Base-by-base conservation (phyloP, 2,113 vertebrate species). In the Aplodontia rufa region DNA sequence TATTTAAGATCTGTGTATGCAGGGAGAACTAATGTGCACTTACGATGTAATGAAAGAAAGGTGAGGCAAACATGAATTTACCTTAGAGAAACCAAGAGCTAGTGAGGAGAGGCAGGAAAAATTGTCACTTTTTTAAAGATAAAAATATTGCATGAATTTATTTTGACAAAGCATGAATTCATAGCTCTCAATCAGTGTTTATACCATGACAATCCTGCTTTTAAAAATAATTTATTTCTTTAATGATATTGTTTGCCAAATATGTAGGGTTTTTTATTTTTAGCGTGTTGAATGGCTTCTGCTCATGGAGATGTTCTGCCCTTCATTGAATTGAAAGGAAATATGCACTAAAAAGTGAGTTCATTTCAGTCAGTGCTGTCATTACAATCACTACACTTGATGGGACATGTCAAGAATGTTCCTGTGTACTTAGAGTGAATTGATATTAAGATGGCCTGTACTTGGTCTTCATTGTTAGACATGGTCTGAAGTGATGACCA, bases 61-160 rank as follows among this genome's bases (percentile, higher is more conserved):
- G 40, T 45, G 12, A 83, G 30, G 17, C 10, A 55, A 17, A 28
- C 45, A 79, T 1, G 86, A 60, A 74, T 4, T 86, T 49, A 86
- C 30, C 14, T 22, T 72, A 66, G 5, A 72, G 45, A 72, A 80
- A 74, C n/a, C 47, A 28, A 7, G 22, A 47, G 8, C 8, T 47
- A 2, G 1, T n/a, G 12, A 8, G 3, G 10, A 76, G 45, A 58
- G 35, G 8, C 1, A 62, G 32, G 22, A 6, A 64, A 3, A 37
- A 83, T 5, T 28, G 10, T 64, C 11, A 42, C 83, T 49, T 87
- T 87, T 58, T 80, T 35, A 19, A n/a, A 40, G 13, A 42, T 45
- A 68, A 66, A 93, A 82, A 53, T 40, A 68, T 30, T n/a, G 26
- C n/a, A 9, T 87, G 40, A 69, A 51, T 84, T 87, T 90, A 60